These are phyloP conservation scores for Hirudinaria manillensis DNA, from an alignment of 2,888 invertebrate genomes.

Conservation along the genomic window DNA sequence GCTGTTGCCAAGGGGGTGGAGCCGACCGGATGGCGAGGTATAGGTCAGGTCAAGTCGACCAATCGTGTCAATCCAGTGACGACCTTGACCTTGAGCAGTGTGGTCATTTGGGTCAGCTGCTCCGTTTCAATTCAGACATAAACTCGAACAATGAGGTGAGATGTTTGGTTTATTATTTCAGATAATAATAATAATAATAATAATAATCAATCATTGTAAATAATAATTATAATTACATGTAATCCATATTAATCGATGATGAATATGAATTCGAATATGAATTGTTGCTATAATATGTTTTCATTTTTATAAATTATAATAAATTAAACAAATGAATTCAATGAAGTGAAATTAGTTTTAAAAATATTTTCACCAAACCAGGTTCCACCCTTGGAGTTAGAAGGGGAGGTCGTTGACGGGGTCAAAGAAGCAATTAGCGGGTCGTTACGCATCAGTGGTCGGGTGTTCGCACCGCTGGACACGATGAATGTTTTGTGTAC, in stretches of 20 bases:
- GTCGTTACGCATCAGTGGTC: slow-evolving; percentile 16
- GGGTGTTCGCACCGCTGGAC: slow-evolving; percentile 14
- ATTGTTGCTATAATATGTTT: neutral
- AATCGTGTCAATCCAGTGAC: neutral
- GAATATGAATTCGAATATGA: neutral
- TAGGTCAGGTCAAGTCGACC: neutral
- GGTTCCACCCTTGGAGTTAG: neutral
- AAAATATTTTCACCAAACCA: no score
- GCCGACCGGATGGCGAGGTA: no score
- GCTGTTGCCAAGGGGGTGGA: neutral
- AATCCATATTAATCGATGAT: no score
- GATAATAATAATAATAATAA: no score
- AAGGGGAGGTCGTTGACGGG: neutral
- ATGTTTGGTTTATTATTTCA: no score
- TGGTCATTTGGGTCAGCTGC: neutral
- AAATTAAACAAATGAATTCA: no score
- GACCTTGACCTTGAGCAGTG: neutral
- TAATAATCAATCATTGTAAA: no score
- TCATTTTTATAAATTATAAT: no score
- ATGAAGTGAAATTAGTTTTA: no score
- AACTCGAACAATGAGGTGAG: neutral
- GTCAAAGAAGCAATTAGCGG: slow-evolving; percentile 5
- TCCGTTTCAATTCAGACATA: neutral
- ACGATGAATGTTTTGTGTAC: neutral
- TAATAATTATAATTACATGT: no score